These are phyloP conservation scores for Congeria kusceri DNA, from an alignment of 2,888 invertebrate species.

Conservation along the genomic window DNA sequence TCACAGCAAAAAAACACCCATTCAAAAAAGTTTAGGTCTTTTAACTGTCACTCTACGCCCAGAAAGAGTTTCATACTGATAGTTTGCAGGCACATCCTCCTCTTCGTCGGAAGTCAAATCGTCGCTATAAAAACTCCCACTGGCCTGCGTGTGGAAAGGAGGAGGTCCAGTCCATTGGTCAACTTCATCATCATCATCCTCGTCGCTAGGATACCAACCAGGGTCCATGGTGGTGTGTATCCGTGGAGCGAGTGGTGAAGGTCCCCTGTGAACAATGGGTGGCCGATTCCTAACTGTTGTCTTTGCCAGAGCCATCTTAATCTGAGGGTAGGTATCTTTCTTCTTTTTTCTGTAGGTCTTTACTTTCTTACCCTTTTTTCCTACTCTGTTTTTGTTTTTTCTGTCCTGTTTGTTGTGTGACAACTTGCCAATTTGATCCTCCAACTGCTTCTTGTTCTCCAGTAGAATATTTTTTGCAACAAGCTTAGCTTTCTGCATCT, in stretches of 20 bases:
- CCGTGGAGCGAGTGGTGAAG: slow-evolving; percentile 8
- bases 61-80: slow-evolving; percentile 44
- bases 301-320: slow-evolving; percentile 65
- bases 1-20: too few species aligned
- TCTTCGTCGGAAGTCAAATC: slow-evolving; percentile 37
- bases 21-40: slow-evolving; percentile 17
- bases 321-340: slow-evolving; percentile 64
- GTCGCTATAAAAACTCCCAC: slow-evolving; percentile 31
- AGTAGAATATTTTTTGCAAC: slow-evolving; percentile 6
- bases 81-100: slow-evolving; percentile 21
- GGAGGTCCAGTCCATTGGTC: slow-evolving; percentile 44
- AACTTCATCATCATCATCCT: slow-evolving; percentile 41
- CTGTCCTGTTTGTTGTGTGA: background rate
- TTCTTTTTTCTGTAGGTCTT: slow-evolving; percentile 16
- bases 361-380: slow-evolving; percentile 33
- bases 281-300: slow-evolving; percentile 22
- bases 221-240: slow-evolving; percentile 24
- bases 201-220: slow-evolving; percentile 55
- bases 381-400: slow-evolving; percentile 20
- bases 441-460: slow-evolving; percentile 21
- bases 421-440: background rate
- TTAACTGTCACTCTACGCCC: slow-evolving; percentile 42
- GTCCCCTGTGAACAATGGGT: slow-evolving; percentile 13
- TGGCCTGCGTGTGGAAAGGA: slow-evolving; percentile 38
- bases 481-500: slow-evolving; percentile 4